Percentiles rank a stretch among this genome's conserved stretches.
Conservation (phyloP, 2,113 vertebrate species). For the Gobius niger region DNA sequence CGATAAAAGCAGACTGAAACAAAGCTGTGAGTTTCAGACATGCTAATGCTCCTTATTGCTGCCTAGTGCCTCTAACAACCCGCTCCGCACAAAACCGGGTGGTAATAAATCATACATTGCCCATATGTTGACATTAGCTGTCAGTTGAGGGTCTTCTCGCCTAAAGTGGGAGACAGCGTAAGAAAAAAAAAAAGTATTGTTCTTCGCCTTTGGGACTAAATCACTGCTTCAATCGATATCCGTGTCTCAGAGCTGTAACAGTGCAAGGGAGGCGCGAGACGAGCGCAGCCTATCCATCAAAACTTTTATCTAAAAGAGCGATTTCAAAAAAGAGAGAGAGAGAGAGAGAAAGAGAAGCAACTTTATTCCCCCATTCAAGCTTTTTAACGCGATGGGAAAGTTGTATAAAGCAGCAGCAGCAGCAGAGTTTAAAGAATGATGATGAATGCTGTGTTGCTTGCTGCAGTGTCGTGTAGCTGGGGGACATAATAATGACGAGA, state of each 20-base stretch:
- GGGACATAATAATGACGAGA: conserved; percentile 64
- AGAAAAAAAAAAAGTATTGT: conserved; percentile 6
- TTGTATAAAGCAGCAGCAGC: conserved; percentile 39
- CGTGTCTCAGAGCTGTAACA: conserved; percentile 26
- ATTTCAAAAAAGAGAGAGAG: too few species aligned
- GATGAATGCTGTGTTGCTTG: conserved; percentile 54
- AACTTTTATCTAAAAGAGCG: conserved; percentile 33
- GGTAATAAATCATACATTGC: background rate
- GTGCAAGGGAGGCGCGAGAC: conserved; percentile 15
- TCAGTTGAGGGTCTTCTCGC: background rate
- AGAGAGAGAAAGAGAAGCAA: background rate
- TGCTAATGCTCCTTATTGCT: too few species aligned
- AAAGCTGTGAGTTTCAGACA: too few species aligned
- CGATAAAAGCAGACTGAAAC: too few species aligned
- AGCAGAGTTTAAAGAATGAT: conserved; percentile 52
- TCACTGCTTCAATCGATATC: conserved; percentile 46
- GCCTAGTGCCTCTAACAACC: background rate
- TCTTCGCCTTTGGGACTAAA: conserved; percentile 21
- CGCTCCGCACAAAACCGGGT: background rate
- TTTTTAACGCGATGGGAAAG: conserved; percentile 18
- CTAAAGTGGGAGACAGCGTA: background rate
- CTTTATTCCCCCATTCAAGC: conserved; percentile 33
- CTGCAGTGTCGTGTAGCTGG: conserved; percentile 45
- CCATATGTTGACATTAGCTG: background rate
- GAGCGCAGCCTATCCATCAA: conserved; percentile 29